Conservation (phyloP, 2,113 vertebrate genomes). For the Poeciliopsis prolifica region DNA sequence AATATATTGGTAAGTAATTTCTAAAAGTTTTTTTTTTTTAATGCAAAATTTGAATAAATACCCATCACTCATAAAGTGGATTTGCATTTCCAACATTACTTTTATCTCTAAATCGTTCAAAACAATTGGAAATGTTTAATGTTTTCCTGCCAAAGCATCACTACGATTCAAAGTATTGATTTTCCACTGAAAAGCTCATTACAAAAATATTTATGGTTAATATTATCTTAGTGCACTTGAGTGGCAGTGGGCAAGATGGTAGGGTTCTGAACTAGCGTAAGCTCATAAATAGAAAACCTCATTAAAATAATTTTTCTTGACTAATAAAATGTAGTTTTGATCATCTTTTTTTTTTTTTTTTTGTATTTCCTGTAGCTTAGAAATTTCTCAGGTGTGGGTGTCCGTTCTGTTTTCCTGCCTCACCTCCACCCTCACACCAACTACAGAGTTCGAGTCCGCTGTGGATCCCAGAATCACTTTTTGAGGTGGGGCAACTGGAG, state of each 20-base stretch:
- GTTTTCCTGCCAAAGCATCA: too few species aligned
- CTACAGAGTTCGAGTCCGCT: conserved; percentile 67
- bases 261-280: neutral
- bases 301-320: neutral
- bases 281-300: neutral
- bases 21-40: neutral
- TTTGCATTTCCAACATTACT: too few species aligned
- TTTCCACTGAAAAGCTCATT: too few species aligned
- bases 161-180: too few species aligned
- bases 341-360: neutral
- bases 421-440: conserved; percentile 64
- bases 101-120: too few species aligned
- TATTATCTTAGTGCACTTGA: neutral
- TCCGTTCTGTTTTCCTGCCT: conserved; percentile 51
- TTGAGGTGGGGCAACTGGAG: conserved; percentile 82
- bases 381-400: conserved; percentile 62
- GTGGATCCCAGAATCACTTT: conserved; percentile 70
- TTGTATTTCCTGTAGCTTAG: neutral
- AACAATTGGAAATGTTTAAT: too few species aligned
- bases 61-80: too few species aligned
- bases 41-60: too few species aligned
- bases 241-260: neutral
- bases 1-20: conserved; percentile 59
- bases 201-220: neutral
- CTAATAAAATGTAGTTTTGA: neutral